Evolutionary conservation across 2,797 vertebrate species (phyloP).

Genomic region (Synaphobranchus kaupii): DNA sequence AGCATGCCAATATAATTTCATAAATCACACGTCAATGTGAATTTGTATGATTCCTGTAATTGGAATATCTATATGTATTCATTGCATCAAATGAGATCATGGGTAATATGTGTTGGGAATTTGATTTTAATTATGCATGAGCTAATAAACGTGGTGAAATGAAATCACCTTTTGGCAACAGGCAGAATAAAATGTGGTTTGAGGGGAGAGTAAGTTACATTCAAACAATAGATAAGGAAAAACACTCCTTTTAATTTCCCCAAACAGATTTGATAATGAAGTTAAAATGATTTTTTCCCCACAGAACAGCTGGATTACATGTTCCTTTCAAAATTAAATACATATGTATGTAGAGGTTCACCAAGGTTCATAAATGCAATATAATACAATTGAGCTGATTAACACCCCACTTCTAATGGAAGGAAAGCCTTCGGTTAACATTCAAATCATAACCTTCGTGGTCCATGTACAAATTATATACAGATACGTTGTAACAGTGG

Average conservation of each 20-base stretch:
- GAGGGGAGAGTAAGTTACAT: constrained; percentile 60
- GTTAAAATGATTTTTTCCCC: constrained; percentile 67
- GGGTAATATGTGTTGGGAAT: constrained; percentile 35
- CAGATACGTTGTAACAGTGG: neutral
- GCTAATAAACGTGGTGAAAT: constrained; percentile 37
- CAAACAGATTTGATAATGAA: constrained; percentile 75
- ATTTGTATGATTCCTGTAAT: neutral
- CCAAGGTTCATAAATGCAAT: constrained; percentile 29
- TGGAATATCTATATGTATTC: constrained; percentile 11
- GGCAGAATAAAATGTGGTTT: constrained; percentile 49
- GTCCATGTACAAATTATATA: neutral
- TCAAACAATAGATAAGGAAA: constrained; percentile 67
- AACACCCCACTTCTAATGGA: neutral
- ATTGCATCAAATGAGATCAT: constrained; percentile 49
- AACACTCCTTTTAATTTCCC: constrained; percentile 70
- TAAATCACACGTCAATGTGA: neutral
- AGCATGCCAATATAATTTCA: constrained; percentile 13
- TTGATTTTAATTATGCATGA: constrained; percentile 52
- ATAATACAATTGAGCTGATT: neutral
- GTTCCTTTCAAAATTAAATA: constrained; percentile 56
- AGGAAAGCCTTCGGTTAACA: constrained; percentile 5
- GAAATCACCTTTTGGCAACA: constrained; percentile 64
- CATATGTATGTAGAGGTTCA: constrained; percentile 38
- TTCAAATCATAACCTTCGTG: constrained; percentile 4
- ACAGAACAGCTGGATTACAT: constrained; percentile 63